phyloP scores from a whole-genome alignment of 2,113 vertebrate species.

The Sardina pilchardus region DNA sequence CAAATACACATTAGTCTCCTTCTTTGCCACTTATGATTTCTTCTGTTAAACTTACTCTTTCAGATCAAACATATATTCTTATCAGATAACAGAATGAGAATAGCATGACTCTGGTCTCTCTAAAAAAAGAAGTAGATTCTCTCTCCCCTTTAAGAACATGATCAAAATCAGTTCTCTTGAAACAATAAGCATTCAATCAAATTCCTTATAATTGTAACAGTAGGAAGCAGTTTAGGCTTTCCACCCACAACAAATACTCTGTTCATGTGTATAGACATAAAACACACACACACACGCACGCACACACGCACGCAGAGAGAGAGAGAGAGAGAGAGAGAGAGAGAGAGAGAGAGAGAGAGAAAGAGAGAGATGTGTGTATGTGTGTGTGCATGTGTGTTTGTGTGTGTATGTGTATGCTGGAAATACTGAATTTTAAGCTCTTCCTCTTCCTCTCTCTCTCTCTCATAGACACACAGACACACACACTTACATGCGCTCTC shows the following conservation, averaged over 20 bases:
- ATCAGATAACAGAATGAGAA: constrained; percentile 64
- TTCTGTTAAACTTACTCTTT: constrained; percentile 42
- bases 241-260: constrained; percentile 84
- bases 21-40: constrained; percentile 44
- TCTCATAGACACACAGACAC: constrained; percentile 17
- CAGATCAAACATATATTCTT: constrained; percentile 63
- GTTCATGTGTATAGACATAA: constrained; percentile 68
- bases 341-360: neutral
- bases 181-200: constrained; percentile 76
- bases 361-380: neutral
- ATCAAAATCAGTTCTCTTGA: constrained; percentile 70
- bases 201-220: constrained; percentile 75
- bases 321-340: neutral
- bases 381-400: neutral
- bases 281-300: neutral
- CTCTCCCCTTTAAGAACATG: constrained; percentile 30
- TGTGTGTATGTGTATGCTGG: constrained; percentile 57
- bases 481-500: constrained; percentile 16
- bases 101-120: constrained; percentile 60
- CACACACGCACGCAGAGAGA: neutral
- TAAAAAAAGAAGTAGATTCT: constrained; percentile 37
- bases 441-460: constrained; percentile 22
- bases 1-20: constrained; percentile 52
- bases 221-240: constrained; percentile 76
- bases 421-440: constrained; percentile 27